Base-by-base conservation (phyloP, 2,888 invertebrate species). In the Eumacrocentrus americanus region DNA sequence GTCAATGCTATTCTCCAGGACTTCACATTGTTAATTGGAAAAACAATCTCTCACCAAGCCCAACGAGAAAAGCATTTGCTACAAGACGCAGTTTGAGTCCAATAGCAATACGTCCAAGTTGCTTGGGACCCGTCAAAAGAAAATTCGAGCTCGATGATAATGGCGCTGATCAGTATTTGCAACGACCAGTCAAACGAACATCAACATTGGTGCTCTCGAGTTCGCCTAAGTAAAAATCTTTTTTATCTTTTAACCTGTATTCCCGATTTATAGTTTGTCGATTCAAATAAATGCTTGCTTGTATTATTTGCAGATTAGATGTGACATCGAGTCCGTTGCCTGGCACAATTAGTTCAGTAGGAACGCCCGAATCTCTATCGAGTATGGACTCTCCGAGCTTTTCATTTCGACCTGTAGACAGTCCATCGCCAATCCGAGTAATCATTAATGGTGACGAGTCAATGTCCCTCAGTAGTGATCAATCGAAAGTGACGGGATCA, bases 61-160 rank as follows among this genome's bases (percentile, higher is more conserved):
- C 95, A 2, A 94, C 94, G 23, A 85, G 95, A 64, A 91, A 91
- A 71, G 87, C 88, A 52, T 92, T 91, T 81, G 88, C 91, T 63
- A 90, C 90, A 50, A 85, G 84, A 67, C 88, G 93, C 60, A 95
- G 95, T 70, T 87, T 94, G 71, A 95, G 94, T 65, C 95, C 95
- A 0, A 94, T 95, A 70, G 88, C 92, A 9, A 87, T 93, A 82
- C 85, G 94, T 56, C 84, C 85, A 42, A 83, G 81, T 69, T 80
- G 82, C 65, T 77, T 82, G 40, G 78, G 83, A 5, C 79, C 82
- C 4, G 84, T 85, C 61, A 89, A 91, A 79, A 84, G 89, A 64
- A 86, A 89, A 71, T 84, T 84, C 72, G 87, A 87, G 72, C 83
- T 89, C 53, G 86, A 85, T 7, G 87, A 87, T 67, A 82, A 70